Evolutionary conservation across 2,113 vertebrate species (phyloP).

Genomic region (Physeter macrocephalus): DNA sequence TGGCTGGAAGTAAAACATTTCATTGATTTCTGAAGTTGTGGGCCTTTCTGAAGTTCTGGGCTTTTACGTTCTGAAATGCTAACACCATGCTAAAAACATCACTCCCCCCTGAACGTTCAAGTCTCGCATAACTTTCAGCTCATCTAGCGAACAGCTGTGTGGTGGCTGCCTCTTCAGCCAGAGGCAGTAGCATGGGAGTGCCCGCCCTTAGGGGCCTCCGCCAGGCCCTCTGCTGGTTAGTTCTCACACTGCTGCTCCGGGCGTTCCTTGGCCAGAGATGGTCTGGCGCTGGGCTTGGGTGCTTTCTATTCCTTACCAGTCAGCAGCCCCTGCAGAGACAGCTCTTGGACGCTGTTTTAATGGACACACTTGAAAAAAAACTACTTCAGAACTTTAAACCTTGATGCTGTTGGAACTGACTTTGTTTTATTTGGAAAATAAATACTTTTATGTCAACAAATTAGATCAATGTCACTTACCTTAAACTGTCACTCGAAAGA

Average conservation of each 20-base stretch:
- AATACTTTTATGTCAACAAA: neutral
- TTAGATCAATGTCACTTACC: neutral
- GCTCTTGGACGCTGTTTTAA: neutral
- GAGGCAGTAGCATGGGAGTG: neutral
- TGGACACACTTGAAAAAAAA: neutral
- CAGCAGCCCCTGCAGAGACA: neutral
- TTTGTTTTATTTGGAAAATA: slow-evolving; percentile 1
- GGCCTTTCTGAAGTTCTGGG: neutral
- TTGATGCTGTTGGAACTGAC: neutral
- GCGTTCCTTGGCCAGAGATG: neutral
- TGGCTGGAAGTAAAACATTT: neutral
- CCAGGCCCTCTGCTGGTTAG: neutral
- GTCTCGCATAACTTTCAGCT: neutral
- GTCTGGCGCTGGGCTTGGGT: neutral
- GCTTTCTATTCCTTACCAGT: neutral
- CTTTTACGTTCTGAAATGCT: neutral
- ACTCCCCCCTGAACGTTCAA: neutral
- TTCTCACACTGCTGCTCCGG: neutral
- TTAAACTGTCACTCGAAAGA: neutral
- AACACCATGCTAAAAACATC: too few species aligned
- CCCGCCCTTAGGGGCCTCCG: neutral
- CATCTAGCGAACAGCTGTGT: neutral
- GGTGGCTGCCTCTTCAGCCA: neutral
- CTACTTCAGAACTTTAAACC: neutral
- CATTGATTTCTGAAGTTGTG: neutral